phyloP scores from a whole-genome alignment of 1,140 invertebrate genomes.

The Myzus persicae region DNA sequence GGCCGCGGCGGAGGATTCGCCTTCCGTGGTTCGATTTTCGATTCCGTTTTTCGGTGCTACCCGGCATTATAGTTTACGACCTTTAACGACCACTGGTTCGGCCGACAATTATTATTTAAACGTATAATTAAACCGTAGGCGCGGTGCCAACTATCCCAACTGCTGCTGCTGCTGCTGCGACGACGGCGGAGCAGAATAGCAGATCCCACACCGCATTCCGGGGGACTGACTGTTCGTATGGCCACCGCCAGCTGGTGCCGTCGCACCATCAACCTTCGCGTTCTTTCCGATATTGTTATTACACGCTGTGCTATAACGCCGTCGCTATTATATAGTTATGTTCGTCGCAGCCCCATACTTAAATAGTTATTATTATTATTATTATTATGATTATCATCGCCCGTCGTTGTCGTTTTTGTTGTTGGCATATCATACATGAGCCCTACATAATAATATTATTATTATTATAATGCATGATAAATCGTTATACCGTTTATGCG shows the following conservation, averaged over 20 bases:
- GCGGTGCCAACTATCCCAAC: conserved; percentile 39
- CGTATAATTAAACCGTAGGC: conserved; percentile 50
- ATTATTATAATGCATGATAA: neutral
- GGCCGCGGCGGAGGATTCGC: neutral
- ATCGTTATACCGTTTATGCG: neutral
- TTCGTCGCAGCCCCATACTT: neutral
- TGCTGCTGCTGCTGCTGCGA: neutral
- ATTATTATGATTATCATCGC: neutral
- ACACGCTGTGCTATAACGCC: too few relatives aligned
- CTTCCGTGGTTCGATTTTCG: neutral
- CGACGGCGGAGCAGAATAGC: neutral
- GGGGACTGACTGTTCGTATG: neutral
- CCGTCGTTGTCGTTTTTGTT: neutral
- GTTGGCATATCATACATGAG: neutral
- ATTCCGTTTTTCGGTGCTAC: neutral
- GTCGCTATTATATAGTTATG: neutral
- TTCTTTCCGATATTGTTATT: conserved; percentile 20
- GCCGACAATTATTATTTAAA: neutral
- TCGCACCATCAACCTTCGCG: conserved; percentile 23
- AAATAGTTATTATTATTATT: neutral
- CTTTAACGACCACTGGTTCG: conserved; percentile 19
- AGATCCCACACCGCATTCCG: conserved; percentile 39
- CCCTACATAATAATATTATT: neutral
- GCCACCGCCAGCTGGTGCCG: neutral
- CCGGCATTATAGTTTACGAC: neutral